Conservation (phyloP, 2,113 vertebrate genomes). For the Suncus etruscus region DNA sequence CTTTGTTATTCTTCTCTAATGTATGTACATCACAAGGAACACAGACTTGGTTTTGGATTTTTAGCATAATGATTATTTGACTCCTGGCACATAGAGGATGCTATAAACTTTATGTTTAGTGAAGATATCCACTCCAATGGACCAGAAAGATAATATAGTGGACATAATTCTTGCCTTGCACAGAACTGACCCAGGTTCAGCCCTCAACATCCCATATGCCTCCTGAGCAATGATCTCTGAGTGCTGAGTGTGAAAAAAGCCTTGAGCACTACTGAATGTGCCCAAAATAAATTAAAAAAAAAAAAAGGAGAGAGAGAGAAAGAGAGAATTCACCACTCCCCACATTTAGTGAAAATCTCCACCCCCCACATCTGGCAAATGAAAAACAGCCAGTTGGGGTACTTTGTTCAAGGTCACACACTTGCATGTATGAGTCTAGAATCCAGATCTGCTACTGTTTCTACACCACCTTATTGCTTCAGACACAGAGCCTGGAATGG, state of each 20-base stretch:
- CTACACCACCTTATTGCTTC: neutral
- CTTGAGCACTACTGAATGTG: too few relatives aligned
- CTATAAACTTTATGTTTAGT: neutral
- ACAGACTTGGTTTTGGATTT: neutral
- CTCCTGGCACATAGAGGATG: neutral
- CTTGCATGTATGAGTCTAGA: neutral
- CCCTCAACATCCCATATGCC: too few relatives aligned
- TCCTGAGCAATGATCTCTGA: too few relatives aligned
- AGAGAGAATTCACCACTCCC: too few relatives aligned
- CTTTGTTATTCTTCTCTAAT: neutral
- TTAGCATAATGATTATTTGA: neutral
- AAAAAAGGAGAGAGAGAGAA: too few relatives aligned
- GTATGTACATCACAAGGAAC: neutral
- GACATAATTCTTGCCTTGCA: too few relatives aligned
- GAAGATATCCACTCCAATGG: neutral
- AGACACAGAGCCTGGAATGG: neutral
- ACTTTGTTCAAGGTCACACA: neutral
- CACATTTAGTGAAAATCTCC: neutral
- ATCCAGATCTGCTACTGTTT: fast-evolving
- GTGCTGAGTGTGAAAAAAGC: too few relatives aligned
- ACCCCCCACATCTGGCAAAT: neutral
- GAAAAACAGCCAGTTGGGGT: neutral
- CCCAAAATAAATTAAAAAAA: too few relatives aligned
- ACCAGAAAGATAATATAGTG: too few relatives aligned
- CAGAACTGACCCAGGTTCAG: too few relatives aligned